Evolutionary conservation across 2,113 vertebrate species (phyloP).

Genomic region (Plestiodon gilberti): DNA sequence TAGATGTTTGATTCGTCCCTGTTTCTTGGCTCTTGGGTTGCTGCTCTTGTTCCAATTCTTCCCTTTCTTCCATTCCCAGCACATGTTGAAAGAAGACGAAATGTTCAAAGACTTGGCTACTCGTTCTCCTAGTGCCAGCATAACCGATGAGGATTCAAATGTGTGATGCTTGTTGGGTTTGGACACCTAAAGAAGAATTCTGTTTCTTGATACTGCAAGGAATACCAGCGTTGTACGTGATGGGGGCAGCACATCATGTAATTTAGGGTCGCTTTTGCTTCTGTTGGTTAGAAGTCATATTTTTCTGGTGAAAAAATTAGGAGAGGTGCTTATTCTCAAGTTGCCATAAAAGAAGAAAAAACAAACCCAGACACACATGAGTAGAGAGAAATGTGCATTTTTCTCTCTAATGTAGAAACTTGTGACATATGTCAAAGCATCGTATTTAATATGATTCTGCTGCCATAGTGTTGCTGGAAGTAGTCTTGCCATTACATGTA

Average conservation of each 20-base stretch:
- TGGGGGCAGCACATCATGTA: slow-evolving; percentile 16
- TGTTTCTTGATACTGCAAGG: background rate
- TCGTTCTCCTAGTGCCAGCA: slow-evolving; percentile 86
- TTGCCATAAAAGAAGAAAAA: slow-evolving; percentile 45
- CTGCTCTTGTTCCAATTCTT: background rate
- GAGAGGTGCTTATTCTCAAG: slow-evolving; percentile 57
- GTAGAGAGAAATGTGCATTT: slow-evolving; percentile 51
- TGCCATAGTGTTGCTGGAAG: slow-evolving; percentile 41
- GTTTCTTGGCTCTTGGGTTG: background rate
- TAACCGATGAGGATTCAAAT: slow-evolving; percentile 92
- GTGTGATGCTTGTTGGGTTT: slow-evolving; percentile 75
- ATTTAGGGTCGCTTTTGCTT: slow-evolving; percentile 40
- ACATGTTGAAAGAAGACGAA: slow-evolving; percentile 97
- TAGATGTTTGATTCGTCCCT: background rate
- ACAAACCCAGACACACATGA: slow-evolving; percentile 54
- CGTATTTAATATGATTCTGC: slow-evolving; percentile 53
- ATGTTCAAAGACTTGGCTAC: slow-evolving; percentile 90
- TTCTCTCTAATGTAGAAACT: slow-evolving; percentile 75
- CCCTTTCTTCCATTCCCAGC: slow-evolving; percentile 74
- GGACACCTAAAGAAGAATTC: background rate
- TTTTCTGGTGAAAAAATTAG: slow-evolving; percentile 9
- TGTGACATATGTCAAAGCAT: slow-evolving; percentile 69
- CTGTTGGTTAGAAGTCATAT: slow-evolving; percentile 50
- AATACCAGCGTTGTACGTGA: rapidly evolving
- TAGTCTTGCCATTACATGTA: slow-evolving; percentile 23